Percentiles rank a stretch among this genome's conserved stretches.
These are phyloP conservation scores for Oreochromis grahami DNA, from an alignment of 2,797 vertebrate species.

Conservation along the genomic window DNA sequence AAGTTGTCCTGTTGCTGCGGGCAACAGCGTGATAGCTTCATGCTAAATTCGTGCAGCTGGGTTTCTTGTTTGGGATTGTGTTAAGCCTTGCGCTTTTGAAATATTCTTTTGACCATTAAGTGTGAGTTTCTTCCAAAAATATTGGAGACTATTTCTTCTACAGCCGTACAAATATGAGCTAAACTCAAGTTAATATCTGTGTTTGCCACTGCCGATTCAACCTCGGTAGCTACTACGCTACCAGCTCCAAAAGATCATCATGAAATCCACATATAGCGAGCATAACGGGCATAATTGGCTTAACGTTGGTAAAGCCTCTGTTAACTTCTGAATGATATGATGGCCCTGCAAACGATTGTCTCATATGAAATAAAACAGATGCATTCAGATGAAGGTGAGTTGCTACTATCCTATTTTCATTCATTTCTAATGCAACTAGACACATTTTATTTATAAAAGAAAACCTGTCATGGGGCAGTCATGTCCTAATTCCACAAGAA, in stretches of 20 bases:
- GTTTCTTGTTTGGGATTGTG: background rate
- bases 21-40: background rate
- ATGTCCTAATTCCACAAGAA: background rate
- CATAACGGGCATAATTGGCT: background rate
- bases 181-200: background rate
- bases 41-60: background rate
- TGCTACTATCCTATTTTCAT: background rate
- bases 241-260: background rate
- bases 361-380: background rate
- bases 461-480: background rate
- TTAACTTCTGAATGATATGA: background rate
- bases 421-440: background rate
- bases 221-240: background rate
- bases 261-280: background rate
- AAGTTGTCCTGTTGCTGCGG: background rate
- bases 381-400: slow-evolving; percentile 26
- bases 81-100: background rate
- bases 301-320: background rate
- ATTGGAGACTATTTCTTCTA: background rate
- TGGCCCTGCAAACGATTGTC: background rate
- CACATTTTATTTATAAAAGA: background rate
- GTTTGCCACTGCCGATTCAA: background rate
- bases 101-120: background rate
- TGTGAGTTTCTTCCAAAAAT: background rate
- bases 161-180: background rate